Conservation (phyloP, 2,888 invertebrate species). For the Choristoneura rosaceana region DNA sequence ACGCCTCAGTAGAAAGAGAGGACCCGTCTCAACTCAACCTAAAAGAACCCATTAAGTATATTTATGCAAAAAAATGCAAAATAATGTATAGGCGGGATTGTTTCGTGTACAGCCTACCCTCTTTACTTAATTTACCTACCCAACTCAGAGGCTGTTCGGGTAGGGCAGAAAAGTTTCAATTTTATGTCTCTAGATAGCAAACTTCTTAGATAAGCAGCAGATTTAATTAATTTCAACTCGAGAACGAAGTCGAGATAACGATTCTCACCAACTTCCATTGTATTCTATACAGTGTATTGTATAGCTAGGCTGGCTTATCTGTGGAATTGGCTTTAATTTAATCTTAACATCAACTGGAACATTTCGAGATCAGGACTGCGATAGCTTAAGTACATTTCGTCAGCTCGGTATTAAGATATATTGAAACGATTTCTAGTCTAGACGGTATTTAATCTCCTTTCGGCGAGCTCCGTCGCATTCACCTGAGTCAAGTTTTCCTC, state of each 20-base stretch:
- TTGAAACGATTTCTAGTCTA: slow-evolving; percentile 31
- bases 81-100: slow-evolving; percentile 9
- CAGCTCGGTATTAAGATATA: slow-evolving; percentile 31
- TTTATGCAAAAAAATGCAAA: slow-evolving; percentile 20
- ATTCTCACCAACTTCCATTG: slow-evolving; percentile 54
- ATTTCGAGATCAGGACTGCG: slow-evolving; percentile 24
- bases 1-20: slow-evolving; percentile 10
- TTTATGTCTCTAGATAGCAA: slow-evolving; percentile 53
- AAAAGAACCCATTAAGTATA: slow-evolving; percentile 5
- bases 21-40: slow-evolving; percentile 8
- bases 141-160: slow-evolving; percentile 32
- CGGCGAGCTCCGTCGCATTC: slow-evolving; percentile 25
- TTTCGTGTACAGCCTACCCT: slow-evolving; percentile 20
- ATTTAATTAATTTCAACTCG: slow-evolving; percentile 68
- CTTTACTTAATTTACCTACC: slow-evolving; percentile 24
- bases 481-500: slow-evolving; percentile 3
- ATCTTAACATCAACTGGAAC: slow-evolving; percentile 26
- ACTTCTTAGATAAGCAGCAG: slow-evolving; percentile 60
- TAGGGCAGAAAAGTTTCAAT: slow-evolving; percentile 48
- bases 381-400: slow-evolving; percentile 30
- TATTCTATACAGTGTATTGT: slow-evolving; percentile 18
- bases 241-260: slow-evolving; percentile 55
- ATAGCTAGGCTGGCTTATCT: slow-evolving; percentile 23
- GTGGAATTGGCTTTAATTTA: slow-evolving; percentile 26
- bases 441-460: slow-evolving; percentile 28